Conservation (phyloP, 2,113 vertebrate species). For the Chascanopsetta lugubris region DNA sequence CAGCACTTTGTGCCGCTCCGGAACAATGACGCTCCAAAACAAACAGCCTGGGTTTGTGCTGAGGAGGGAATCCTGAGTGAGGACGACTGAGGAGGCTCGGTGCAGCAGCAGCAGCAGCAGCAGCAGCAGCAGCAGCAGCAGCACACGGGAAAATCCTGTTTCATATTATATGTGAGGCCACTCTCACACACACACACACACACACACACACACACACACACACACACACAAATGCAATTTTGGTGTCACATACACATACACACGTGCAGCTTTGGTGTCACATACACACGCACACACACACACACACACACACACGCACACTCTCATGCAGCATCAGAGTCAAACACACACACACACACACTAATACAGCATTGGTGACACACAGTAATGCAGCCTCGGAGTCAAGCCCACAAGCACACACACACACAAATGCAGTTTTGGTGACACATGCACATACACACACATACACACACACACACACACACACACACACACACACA, state of each 20-base stretch:
- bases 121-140: no score
- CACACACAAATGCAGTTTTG: slow-evolving; percentile 82
- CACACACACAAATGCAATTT: no score
- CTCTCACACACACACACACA: slow-evolving; percentile 44
- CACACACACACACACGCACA: no score
- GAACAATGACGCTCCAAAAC: slow-evolving; percentile 76
- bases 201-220: no score
- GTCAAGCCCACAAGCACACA: no score
- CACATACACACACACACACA: slow-evolving; percentile 47
- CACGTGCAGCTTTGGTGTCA: slow-evolving; percentile 23
- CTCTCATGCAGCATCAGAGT: no score
- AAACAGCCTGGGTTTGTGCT: slow-evolving; percentile 77
- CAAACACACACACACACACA: no score
- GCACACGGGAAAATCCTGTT: slow-evolving; percentile 82
- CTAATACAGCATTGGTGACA: no score
- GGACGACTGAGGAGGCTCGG: slow-evolving; percentile 76
- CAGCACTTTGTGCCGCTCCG: slow-evolving; percentile 65
- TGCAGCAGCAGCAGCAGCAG: no score
- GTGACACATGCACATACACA: slow-evolving; percentile 42
- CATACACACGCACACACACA: slow-evolving; percentile 49
- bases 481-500: slow-evolving; percentile 49
- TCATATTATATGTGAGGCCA: slow-evolving; percentile 73
- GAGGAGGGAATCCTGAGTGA: slow-evolving; percentile 77
- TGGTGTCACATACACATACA: no score
- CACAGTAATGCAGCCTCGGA: no score